phyloP scores from a whole-genome alignment of 1,140 invertebrate genomes.

The Diploscapter pachys region DNA sequence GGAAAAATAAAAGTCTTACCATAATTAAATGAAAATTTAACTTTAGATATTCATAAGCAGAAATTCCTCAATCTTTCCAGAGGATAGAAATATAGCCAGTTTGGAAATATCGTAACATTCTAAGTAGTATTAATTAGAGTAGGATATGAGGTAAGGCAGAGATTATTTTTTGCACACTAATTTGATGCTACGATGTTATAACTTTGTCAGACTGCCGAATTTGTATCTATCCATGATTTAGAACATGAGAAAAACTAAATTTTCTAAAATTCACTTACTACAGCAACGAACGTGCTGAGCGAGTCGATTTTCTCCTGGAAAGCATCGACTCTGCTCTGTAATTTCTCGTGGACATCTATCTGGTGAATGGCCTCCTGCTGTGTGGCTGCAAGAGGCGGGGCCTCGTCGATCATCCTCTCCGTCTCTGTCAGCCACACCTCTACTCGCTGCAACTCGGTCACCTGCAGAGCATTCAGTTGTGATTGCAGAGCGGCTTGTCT shows the following conservation, averaged over 20 bases:
- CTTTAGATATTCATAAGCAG: no score
- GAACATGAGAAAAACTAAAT: neutral
- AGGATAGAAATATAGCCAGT: no score
- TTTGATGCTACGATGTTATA: no score
- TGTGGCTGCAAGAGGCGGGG: slow-evolving; percentile 32
- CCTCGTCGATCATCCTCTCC: slow-evolving; percentile 37
- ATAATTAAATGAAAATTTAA: no score
- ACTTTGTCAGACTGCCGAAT: no score
- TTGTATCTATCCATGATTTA: neutral
- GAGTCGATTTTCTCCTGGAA: slow-evolving; percentile 45
- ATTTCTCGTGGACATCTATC: slow-evolving; percentile 39
- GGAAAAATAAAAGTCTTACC: no score
- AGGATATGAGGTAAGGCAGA: no score
- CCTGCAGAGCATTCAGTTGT: slow-evolving; percentile 44
- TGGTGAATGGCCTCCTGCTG: slow-evolving; percentile 36
- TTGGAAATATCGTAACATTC: no score
- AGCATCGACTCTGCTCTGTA: slow-evolving; percentile 48
- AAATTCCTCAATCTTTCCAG: no score
- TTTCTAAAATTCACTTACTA: slow-evolving; percentile 35
- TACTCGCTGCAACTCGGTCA: slow-evolving; percentile 42
- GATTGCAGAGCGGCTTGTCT: slow-evolving; percentile 44
- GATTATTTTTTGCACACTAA: no score
- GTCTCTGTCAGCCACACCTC: slow-evolving; percentile 42
- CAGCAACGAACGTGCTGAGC: slow-evolving; percentile 48
- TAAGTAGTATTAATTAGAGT: no score